A percentile compares a stretch with the other conserved stretches of the same genome.
phyloP scores from a whole-genome alignment of 1,140 invertebrate species.

The Hirudo medicinalis region DNA sequence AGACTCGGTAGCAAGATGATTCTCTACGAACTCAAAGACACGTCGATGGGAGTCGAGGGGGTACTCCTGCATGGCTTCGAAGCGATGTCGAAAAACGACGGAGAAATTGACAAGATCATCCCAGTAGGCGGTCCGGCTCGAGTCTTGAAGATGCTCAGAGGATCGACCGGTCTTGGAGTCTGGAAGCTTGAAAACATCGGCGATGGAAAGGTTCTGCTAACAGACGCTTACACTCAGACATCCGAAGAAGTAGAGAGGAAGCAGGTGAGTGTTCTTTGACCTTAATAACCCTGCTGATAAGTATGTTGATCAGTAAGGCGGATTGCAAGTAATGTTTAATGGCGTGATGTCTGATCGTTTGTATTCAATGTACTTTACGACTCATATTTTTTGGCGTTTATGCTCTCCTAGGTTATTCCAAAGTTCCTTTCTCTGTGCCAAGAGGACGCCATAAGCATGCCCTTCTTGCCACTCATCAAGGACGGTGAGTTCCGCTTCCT shows the following conservation, averaged over 20 bases:
- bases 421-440: slow-evolving; percentile 19
- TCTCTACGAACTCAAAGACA: slow-evolving; percentile 23
- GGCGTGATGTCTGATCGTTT: not conserved
- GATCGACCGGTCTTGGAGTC: slow-evolving; percentile 24
- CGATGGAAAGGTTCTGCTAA: slow-evolving; percentile 17
- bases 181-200: slow-evolving; percentile 24
- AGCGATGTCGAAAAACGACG: slow-evolving; percentile 15
- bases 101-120: slow-evolving; percentile 22
- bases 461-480: slow-evolving; percentile 24
- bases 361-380: not conserved
- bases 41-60: slow-evolving; percentile 21
- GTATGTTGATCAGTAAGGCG: no score
- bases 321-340: no score
- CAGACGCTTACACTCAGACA: slow-evolving; percentile 21
- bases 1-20: slow-evolving; percentile 23
- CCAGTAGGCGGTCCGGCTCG: slow-evolving; percentile 17
- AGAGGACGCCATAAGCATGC: slow-evolving; percentile 25
- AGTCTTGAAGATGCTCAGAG: slow-evolving; percentile 24
- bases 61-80: slow-evolving; percentile 19
- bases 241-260: slow-evolving; percentile 18
- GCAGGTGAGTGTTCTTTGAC: not conserved
- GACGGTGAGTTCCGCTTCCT: slow-evolving; percentile 25
- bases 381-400: not conserved
- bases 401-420: slow-evolving; percentile 4
- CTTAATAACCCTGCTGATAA: not conserved